Percentiles rank a stretch among this genome's conserved stretches.
Conservation (phyloP, 2,888 invertebrate species). For the Tiliacea citrago region DNA sequence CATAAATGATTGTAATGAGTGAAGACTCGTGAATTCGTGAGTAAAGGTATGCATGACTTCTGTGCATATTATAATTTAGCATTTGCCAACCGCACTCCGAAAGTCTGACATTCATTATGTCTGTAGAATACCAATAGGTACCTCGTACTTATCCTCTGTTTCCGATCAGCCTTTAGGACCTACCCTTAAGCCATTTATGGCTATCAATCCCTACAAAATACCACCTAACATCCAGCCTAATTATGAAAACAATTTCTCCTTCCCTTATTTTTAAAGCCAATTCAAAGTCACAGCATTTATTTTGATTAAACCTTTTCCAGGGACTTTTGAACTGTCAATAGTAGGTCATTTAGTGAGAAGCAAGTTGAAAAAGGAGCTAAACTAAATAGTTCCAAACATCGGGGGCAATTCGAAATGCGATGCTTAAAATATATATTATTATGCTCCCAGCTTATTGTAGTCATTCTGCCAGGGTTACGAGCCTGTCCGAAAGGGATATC, state of each 20-base stretch:
- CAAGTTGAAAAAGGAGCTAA: neutral
- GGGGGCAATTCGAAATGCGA: neutral
- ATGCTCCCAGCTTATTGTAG: too few species aligned
- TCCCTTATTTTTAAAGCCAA: neutral
- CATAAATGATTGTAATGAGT: conserved; percentile 28
- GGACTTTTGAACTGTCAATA: neutral
- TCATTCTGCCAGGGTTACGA: too few species aligned
- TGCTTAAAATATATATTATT: neutral
- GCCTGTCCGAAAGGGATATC: too few species aligned
- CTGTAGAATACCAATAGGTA: conserved; percentile 6
- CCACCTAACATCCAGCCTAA: neutral
- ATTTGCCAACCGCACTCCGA: neutral
- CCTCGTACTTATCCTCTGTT: neutral
- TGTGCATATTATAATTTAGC: conserved; percentile 10
- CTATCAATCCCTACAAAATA: neutral
- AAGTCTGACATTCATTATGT: neutral
- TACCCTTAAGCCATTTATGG: neutral
- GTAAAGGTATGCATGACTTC: conserved; percentile 24
- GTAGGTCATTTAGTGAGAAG: neutral
- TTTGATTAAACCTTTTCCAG: neutral
- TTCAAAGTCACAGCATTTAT: too few species aligned
- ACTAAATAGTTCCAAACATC: neutral
- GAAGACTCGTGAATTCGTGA: conserved; percentile 19
- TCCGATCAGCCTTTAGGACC: neutral
- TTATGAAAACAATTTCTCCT: neutral